phyloP scores from a whole-genome alignment of 1,140 invertebrate species.

The Bombus superbus region DNA sequence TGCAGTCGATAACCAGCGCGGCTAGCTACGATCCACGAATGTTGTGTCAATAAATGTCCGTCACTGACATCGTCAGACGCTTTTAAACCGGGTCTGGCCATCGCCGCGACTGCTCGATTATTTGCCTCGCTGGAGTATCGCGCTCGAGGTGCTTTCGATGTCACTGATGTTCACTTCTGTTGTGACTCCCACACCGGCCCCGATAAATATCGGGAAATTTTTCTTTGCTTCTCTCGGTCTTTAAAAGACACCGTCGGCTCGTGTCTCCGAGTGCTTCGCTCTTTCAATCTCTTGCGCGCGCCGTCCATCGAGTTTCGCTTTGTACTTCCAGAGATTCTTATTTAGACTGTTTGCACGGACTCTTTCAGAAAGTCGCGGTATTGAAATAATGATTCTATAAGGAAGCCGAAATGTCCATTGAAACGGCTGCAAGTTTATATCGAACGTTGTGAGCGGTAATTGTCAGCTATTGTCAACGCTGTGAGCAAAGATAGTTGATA shows the following conservation, averaged over 20 bases:
- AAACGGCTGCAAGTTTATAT: no score
- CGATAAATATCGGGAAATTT: slow-evolving; percentile 42
- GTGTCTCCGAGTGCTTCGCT: not conserved
- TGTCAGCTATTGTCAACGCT: no score
- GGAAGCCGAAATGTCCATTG: no score
- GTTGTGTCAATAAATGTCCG: slow-evolving; percentile 48
- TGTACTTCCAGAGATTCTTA: not conserved
- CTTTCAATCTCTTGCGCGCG: not conserved
- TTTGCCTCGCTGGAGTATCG: slow-evolving; percentile 43
- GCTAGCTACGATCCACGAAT: slow-evolving; percentile 29
- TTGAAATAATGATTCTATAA: no score
- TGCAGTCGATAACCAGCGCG: slow-evolving; percentile 29
- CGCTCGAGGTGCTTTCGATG: slow-evolving; percentile 48
- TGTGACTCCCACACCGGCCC: not conserved
- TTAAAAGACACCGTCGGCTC: not conserved
- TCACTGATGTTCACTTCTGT: slow-evolving; percentile 34
- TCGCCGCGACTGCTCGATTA: slow-evolving; percentile 37
- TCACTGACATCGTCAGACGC: slow-evolving; percentile 32
- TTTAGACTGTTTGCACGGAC: not conserved
- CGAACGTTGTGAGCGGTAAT: no score
- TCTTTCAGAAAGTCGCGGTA: not conserved
- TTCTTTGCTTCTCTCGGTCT: not conserved
- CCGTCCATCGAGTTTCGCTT: not conserved
- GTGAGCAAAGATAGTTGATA: no score
- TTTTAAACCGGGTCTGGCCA: slow-evolving; percentile 18